Conservation (phyloP, 2,113 vertebrate genomes). For the Panthera tigris region DNA sequence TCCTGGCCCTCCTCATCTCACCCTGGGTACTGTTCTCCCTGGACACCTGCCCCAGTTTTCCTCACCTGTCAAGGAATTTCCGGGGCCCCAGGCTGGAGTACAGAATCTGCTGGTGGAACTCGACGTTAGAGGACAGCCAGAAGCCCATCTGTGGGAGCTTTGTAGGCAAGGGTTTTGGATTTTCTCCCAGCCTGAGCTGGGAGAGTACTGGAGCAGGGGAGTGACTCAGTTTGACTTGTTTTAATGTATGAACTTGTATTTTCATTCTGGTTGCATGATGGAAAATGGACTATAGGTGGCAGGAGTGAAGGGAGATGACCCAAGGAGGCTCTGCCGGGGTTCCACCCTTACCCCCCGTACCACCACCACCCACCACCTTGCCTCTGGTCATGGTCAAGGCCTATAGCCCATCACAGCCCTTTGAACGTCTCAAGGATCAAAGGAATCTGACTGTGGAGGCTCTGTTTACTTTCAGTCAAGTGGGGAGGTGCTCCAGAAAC, state of each 20-base stretch:
- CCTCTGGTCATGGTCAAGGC: background rate
- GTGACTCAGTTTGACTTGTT: background rate
- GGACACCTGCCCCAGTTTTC: background rate
- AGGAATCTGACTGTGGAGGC: background rate
- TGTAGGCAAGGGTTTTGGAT: background rate
- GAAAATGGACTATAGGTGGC: background rate
- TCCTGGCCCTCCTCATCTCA: background rate
- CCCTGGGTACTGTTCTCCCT: background rate
- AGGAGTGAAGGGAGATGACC: background rate
- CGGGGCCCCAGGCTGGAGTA: fast-evolving
- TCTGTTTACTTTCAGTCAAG: background rate
- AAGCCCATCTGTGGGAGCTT: fast-evolving
- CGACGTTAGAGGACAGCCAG: background rate
- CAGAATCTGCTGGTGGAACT: background rate
- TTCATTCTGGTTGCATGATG: background rate
- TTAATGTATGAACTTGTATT: background rate
- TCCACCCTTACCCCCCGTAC: background rate
- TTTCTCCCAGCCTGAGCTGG: background rate
- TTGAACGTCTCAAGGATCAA: background rate
- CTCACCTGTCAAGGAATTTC: background rate
- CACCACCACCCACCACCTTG: background rate
- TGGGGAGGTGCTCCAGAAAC: background rate
- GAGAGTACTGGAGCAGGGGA: background rate
- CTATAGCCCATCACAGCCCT: background rate
- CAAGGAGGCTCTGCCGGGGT: background rate